These are phyloP conservation scores for Butorides virescens DNA, from an alignment of 2,113 vertebrate genomes.

Conservation along the genomic window DNA sequence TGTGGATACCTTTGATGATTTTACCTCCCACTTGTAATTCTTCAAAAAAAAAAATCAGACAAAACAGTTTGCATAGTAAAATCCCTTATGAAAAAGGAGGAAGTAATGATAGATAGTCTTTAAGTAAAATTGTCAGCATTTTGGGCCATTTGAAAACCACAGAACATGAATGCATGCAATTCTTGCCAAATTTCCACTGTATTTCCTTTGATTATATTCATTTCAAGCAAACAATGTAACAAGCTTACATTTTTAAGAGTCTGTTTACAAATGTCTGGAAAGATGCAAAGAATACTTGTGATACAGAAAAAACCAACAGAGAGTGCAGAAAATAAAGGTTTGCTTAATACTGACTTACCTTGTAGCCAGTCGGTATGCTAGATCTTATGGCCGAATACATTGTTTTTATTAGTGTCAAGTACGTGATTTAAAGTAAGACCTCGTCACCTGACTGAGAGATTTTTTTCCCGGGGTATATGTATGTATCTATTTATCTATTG, in stretches of 20 bases:
- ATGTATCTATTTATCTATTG: slow-evolving; percentile 48
- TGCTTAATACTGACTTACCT: background rate
- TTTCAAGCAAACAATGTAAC: background rate
- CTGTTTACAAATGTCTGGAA: background rate
- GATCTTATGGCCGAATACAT: background rate
- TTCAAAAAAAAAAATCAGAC: background rate
- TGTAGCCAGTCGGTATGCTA: background rate
- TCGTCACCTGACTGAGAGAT: slow-evolving; percentile 3
- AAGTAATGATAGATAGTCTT: background rate
- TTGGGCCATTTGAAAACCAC: background rate
- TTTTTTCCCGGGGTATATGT: slow-evolving; percentile 43
- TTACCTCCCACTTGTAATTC: background rate
- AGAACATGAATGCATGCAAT: background rate
- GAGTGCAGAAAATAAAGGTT: background rate
- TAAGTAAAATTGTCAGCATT: background rate
- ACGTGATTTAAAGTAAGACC: slow-evolving; percentile 60
- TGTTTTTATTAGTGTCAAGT: slow-evolving; percentile 66
- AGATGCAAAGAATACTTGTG: background rate
- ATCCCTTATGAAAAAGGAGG: background rate
- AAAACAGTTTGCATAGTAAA: background rate
- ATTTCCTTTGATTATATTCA: background rate
- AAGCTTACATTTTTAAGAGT: background rate
- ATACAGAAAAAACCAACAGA: background rate
- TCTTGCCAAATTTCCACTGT: background rate
- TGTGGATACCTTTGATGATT: background rate